Percentiles rank a stretch among this genome's conserved stretches.
Evolutionary conservation across 2,113 vertebrate genomes (phyloP).

Genomic region (Struthio camelus): DNA sequence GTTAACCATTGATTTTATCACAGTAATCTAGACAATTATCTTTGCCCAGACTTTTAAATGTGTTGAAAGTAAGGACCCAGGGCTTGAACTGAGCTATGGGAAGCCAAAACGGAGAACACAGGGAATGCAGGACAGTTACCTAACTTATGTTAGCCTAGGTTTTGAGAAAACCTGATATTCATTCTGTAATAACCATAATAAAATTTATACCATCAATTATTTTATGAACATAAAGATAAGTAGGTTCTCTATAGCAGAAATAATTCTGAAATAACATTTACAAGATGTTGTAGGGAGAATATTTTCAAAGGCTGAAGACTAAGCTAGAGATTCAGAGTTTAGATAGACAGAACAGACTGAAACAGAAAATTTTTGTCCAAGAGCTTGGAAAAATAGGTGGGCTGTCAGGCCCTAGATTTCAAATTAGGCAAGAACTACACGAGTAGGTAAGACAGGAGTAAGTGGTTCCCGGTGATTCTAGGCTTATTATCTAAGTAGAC

Average conservation of each 20-base stretch:
- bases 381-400: neutral
- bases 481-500: neutral
- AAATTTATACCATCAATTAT: neutral
- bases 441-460: neutral
- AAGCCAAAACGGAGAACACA: neutral
- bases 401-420: neutral
- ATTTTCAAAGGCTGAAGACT: neutral
- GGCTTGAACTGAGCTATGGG: neutral
- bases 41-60: neutral
- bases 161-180: neutral
- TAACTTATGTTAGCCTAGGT: neutral
- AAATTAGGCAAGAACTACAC: neutral
- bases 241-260: neutral
- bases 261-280: neutral
- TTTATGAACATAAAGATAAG: neutral
- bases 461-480: neutral
- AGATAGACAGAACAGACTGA: neutral
- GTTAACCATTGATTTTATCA: neutral
- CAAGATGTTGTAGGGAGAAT: neutral
- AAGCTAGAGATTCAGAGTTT: neutral
- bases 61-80: neutral
- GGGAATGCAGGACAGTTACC: neutral
- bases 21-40: neutral
- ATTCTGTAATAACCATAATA: neutral
- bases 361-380: neutral